These are phyloP conservation scores for Magallana gigas DNA, from an alignment of 1,140 invertebrate genomes.

Conservation along the genomic window DNA sequence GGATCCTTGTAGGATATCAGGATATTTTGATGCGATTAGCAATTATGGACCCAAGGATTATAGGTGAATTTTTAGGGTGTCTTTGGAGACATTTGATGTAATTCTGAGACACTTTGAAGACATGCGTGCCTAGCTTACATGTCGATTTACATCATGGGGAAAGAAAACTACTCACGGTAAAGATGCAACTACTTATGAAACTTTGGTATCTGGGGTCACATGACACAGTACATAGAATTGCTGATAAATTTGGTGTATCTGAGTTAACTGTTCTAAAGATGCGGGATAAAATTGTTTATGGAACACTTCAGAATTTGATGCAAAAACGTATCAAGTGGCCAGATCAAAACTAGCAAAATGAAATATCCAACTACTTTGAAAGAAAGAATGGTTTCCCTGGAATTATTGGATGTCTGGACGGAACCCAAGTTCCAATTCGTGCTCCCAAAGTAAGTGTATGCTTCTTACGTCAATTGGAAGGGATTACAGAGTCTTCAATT, in stretches of 20 bases:
- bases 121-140: neutral
- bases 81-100: neutral
- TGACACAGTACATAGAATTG: slow-evolving; percentile 56
- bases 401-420: slow-evolving; percentile 59
- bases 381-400: slow-evolving; percentile 55
- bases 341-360: neutral
- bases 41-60: neutral
- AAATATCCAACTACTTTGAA: neutral
- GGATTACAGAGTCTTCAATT: slow-evolving; percentile 71
- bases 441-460: slow-evolving; percentile 65
- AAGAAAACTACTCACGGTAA: neutral
- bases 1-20: no score
- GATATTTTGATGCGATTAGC: neutral
- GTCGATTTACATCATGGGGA: neutral
- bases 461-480: slow-evolving; percentile 72
- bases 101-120: neutral
- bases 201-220: neutral
- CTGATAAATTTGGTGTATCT: slow-evolving; percentile 58
- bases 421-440: slow-evolving; percentile 57
- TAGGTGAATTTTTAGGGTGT: neutral
- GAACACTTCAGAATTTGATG: neutral
- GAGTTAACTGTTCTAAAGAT: slow-evolving; percentile 51
- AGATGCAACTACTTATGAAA: neutral
- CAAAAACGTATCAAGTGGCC: slow-evolving; percentile 47
- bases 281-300: slow-evolving; percentile 13